phyloP scores from a whole-genome alignment of 2,888 invertebrate species.

The Barypeithes pellucidus region DNA sequence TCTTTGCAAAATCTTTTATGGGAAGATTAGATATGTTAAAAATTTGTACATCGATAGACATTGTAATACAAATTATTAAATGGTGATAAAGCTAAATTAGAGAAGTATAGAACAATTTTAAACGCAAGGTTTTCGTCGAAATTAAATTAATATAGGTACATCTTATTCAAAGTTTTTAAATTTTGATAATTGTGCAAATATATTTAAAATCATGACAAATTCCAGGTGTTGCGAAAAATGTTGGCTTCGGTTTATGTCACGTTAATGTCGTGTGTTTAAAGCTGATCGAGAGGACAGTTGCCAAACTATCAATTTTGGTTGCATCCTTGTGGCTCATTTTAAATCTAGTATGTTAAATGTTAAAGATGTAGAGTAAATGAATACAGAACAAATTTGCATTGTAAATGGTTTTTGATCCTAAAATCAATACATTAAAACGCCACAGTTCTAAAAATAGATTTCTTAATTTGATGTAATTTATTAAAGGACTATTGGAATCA shows the following conservation, averaged over 20 bases:
- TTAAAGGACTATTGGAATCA: neutral
- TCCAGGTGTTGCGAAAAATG: slow-evolving; percentile 10
- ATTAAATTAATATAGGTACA: too few species aligned
- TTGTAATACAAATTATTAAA: too few species aligned
- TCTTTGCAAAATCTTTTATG: too few species aligned
- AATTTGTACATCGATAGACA: too few species aligned
- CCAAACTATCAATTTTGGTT: slow-evolving; percentile 14
- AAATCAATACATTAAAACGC: slow-evolving; percentile 7
- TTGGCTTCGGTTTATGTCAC: slow-evolving; percentile 10
- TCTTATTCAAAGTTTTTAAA: too few species aligned
- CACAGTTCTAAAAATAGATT: slow-evolving; percentile 5
- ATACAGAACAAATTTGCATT: slow-evolving; percentile 1
- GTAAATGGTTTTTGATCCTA: neutral
- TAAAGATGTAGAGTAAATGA: neutral
- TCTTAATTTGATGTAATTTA: neutral
- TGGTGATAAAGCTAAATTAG: too few species aligned
- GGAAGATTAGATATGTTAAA: too few species aligned
- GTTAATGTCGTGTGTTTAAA: neutral
- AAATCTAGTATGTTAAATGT: neutral
- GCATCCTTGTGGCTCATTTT: neutral
- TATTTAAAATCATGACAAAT: slow-evolving; percentile 11
- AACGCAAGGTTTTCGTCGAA: too few species aligned
- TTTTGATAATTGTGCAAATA: neutral
- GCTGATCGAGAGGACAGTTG: neutral
- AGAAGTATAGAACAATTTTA: too few species aligned